Conservation (phyloP, 2,797 vertebrate species). For the Helostoma temminkii region DNA sequence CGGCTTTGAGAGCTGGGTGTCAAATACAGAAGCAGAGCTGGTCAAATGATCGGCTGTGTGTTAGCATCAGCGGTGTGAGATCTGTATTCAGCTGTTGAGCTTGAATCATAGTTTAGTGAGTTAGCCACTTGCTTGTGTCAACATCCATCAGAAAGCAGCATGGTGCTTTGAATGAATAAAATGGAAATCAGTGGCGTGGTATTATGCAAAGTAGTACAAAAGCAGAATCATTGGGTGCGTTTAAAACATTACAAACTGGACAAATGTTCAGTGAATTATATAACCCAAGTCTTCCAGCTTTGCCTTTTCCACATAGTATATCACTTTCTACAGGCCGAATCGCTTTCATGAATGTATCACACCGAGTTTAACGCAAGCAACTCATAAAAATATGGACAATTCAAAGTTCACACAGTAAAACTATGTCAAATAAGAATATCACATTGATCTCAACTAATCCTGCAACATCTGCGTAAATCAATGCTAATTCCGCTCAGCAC, state of each 20-base stretch:
- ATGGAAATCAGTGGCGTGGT: slow-evolving; percentile 26
- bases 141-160: slow-evolving; percentile 27
- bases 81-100: slow-evolving; percentile 22
- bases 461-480: not conserved
- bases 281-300: not conserved
- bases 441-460: not conserved
- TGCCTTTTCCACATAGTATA: slow-evolving; percentile 2
- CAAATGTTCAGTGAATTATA: not conserved
- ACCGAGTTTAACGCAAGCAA: not conserved
- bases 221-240: slow-evolving; percentile 3
- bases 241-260: slow-evolving; percentile 3
- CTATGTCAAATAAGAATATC: not conserved
- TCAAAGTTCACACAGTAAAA: not conserved
- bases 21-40: slow-evolving; percentile 44
- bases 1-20: slow-evolving; percentile 31
- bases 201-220: slow-evolving; percentile 28
- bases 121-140: slow-evolving; percentile 36
- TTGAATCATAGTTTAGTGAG: slow-evolving; percentile 3
- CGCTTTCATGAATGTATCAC: not conserved
- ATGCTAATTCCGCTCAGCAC: no score
- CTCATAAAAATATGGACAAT: not conserved
- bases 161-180: slow-evolving; percentile 12
- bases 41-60: slow-evolving; percentile 50
- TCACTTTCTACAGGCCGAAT: not conserved
- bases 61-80: slow-evolving; percentile 66